Conservation (phyloP, 2,113 vertebrate genomes). For the Columba livia region DNA sequence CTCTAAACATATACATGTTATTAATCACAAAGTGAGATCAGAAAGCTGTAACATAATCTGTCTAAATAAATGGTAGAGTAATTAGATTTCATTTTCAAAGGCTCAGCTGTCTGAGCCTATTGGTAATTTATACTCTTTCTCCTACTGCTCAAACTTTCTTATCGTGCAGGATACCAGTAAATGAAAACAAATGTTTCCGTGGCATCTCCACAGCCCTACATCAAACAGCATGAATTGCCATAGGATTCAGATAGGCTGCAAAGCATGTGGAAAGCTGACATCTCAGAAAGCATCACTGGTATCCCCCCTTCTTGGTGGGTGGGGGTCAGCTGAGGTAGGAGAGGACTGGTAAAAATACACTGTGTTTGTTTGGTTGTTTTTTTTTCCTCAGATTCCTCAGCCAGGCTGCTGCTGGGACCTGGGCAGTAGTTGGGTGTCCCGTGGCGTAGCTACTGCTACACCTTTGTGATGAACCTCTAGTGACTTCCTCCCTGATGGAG, state of each 20-base stretch:
- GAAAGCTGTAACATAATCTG: not conserved
- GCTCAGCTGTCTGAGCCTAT: not conserved
- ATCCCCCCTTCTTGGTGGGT: not conserved
- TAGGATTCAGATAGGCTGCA: not conserved
- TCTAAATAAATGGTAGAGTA: conserved; percentile 28
- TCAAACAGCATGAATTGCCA: not conserved
- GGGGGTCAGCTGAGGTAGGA: not conserved
- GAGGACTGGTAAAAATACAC: not conserved
- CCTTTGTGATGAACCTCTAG: not conserved
- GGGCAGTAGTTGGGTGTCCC: not conserved
- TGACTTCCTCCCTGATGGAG: not conserved
- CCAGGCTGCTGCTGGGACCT: not conserved
- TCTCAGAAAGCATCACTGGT: not conserved
- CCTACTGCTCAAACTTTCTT: not conserved
- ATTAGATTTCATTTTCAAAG: conserved; percentile 36
- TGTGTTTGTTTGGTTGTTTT: not conserved
- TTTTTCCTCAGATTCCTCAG: not conserved
- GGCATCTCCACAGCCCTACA: not conserved
- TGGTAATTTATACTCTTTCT: not conserved
- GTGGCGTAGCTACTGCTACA: fast-evolving
- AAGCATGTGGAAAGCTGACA: not conserved
- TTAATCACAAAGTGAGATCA: not conserved
- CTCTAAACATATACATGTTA: not conserved
- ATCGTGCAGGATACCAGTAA: not conserved
- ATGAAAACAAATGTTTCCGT: conserved; percentile 44